Percentiles rank a stretch among this genome's conserved stretches.
These are phyloP conservation scores for Tenthredo amoena DNA, from an alignment of 2,888 invertebrate species.

Conservation along the genomic window DNA sequence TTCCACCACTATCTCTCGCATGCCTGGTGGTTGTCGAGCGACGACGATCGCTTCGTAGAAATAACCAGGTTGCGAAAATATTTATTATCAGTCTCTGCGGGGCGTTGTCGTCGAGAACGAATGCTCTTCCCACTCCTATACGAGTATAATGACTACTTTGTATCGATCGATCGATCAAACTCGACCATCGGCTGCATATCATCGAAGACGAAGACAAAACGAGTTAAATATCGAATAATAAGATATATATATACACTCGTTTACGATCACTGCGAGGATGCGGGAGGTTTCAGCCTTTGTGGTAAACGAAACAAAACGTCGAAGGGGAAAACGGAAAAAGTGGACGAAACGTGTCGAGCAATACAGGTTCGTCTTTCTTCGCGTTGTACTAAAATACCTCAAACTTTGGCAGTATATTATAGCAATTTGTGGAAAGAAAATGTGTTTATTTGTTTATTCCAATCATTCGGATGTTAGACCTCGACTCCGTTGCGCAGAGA, in stretches of 20 bases:
- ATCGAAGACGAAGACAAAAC: too few relatives aligned
- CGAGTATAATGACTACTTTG: neutral
- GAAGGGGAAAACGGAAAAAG: neutral
- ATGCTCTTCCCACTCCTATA: neutral
- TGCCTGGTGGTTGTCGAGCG: neutral
- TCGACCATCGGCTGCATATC: neutral
- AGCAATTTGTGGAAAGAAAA: neutral
- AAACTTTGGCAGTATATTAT: neutral
- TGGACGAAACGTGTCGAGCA: neutral
- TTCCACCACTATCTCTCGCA: neutral
- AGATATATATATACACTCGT: too few relatives aligned
- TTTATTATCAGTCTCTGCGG: neutral
- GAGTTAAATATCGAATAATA: too few relatives aligned
- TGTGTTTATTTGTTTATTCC: neutral
- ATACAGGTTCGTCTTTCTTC: neutral
- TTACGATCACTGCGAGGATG: too few relatives aligned
- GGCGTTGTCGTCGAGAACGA: neutral
- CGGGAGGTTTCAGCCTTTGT: too few relatives aligned
- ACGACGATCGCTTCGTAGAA: neutral
- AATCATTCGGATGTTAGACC: slow-evolving; percentile 2
- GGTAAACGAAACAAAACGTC: neutral
- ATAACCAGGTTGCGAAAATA: neutral
- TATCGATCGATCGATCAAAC: neutral
- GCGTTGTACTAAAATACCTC: neutral
- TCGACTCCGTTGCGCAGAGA: neutral